Percentiles rank a stretch among this genome's conserved stretches.
phyloP scores from a whole-genome alignment of 2,888 invertebrate genomes.

The Alsophila aescularia region DNA sequence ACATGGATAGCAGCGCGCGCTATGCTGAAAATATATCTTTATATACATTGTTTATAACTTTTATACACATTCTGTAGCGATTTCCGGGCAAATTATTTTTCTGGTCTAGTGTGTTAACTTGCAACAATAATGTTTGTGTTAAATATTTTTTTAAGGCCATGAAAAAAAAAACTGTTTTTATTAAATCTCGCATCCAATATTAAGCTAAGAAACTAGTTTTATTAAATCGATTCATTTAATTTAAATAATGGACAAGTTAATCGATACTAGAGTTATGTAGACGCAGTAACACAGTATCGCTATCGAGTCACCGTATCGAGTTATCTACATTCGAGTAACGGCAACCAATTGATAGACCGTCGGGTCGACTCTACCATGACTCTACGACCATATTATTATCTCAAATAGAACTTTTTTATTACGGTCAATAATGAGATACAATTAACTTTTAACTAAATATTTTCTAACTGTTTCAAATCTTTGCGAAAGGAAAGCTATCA shows the following conservation, averaged over 20 bases:
- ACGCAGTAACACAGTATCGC: constrained; percentile 33
- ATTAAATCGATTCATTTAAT: constrained; percentile 14
- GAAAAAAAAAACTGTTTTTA: constrained; percentile 2
- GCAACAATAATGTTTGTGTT: too few relatives aligned
- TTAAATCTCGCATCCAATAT: not conserved
- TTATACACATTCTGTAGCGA: too few relatives aligned
- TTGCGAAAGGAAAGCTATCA: too few relatives aligned
- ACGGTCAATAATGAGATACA: constrained; percentile 7
- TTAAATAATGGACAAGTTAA: constrained; percentile 36
- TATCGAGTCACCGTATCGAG: constrained; percentile 42
- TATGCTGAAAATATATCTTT: too few relatives aligned
- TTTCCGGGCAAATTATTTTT: too few relatives aligned
- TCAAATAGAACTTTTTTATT: constrained; percentile 11
- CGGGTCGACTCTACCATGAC: constrained; percentile 9
- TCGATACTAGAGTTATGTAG: constrained; percentile 32
- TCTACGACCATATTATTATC: constrained; percentile 17
- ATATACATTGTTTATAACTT: too few relatives aligned
- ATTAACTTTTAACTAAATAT: constrained; percentile 5
- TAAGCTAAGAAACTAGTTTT: constrained; percentile 11
- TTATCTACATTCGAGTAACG: constrained; percentile 41
- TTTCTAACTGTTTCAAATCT: too few relatives aligned
- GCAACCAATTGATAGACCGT: constrained; percentile 19
- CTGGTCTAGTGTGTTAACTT: too few relatives aligned
- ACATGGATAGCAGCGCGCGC: too few relatives aligned
- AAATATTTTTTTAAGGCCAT: too few relatives aligned